Base-by-base conservation (phyloP, 1,140 invertebrate genomes). In the Aporrectodea caliginosa region DNA sequence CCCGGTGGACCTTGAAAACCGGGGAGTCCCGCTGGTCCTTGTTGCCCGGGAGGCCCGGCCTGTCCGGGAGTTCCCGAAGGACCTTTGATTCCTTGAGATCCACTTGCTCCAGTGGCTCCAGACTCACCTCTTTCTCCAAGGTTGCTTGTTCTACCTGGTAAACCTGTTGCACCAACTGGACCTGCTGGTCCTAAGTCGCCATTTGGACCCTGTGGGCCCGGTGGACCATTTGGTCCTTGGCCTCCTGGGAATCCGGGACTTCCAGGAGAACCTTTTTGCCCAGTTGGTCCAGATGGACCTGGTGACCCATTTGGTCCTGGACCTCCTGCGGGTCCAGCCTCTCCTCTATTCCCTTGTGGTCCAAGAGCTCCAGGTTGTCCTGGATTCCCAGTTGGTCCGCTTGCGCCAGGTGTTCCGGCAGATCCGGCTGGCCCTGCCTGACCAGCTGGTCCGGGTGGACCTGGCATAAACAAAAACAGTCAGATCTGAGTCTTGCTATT, bases 141-240 rank as follows among this genome's bases (percentile, higher is more conserved):
- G 30, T 91, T 90, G 14, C 93, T 93, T 71, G 92, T 88, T 72
- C 89, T 87, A 30, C 93, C 93, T 85, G 92, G 90, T 29, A 92
- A 90, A 58, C 43, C 43, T 58, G 43, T 22, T 58, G 43, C 6
- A 58, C 43, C 43, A n/a, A 35, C 1, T 16, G 43, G 34, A 12
- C 75, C 75, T n/a, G 33, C 29, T 6, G 16, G 29, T 35, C 75
- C 75, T 27, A 16, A 29, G n/a, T 32, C 0, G 6, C 75, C 75
- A 35, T 32, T 6, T 1, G 2, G 27, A 1, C 73, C 73, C 2
- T 1, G 1, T n/a, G 31, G 6, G 33, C 73, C 73, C 1, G 73
- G 73, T 33, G 34, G 34, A 35, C 75, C 75, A 58, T 27, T 68
- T 1, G 30, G 33, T 1, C 75, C 75, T 16, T 22, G 35, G 22